Evolutionary conservation across 2,888 invertebrate species (phyloP).

Genomic region (Tetragonisca angustula): DNA sequence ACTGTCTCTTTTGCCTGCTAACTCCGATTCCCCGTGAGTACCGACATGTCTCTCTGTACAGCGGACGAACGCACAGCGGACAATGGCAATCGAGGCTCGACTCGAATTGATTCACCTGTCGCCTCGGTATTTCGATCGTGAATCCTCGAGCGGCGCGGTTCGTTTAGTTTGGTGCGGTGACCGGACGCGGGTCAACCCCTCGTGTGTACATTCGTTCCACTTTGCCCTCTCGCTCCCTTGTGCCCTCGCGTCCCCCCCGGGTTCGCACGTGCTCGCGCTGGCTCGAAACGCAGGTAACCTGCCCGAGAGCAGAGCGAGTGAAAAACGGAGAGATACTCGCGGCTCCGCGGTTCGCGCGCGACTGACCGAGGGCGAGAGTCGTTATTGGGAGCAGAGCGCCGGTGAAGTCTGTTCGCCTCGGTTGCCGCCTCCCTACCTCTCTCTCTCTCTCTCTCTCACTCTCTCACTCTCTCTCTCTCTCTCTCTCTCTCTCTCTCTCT

Average conservation of each 20-base stretch:
- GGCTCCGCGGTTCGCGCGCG: constrained; percentile 81
- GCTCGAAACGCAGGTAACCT: constrained; percentile 49
- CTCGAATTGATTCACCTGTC: constrained; percentile 11
- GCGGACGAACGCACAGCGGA: neutral
- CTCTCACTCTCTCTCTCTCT: constrained; percentile 1
- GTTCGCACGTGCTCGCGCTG: constrained; percentile 46
- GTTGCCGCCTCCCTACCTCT: constrained; percentile 34
- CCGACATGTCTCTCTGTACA: neutral
- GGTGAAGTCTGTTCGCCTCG: constrained; percentile 57
- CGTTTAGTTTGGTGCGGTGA: neutral
- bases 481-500: constrained; percentile 23
- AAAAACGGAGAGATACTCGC: constrained; percentile 72
- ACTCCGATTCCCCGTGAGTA: constrained; percentile 6
- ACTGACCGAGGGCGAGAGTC: constrained; percentile 77
- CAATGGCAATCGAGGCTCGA: neutral
- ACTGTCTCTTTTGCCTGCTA: neutral
- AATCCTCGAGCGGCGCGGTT: neutral
- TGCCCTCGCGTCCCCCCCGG: constrained; percentile 6
- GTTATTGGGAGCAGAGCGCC: constrained; percentile 71
- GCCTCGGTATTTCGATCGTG: neutral
- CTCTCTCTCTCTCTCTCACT: constrained; percentile 33
- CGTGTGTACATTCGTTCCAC: neutral
- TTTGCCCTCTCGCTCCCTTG: constrained; percentile 14
- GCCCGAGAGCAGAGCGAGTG: constrained; percentile 41
- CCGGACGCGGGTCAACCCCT: neutral